Base-by-base conservation (phyloP, 2,797 vertebrate species). In the Rhinella marina region DNA sequence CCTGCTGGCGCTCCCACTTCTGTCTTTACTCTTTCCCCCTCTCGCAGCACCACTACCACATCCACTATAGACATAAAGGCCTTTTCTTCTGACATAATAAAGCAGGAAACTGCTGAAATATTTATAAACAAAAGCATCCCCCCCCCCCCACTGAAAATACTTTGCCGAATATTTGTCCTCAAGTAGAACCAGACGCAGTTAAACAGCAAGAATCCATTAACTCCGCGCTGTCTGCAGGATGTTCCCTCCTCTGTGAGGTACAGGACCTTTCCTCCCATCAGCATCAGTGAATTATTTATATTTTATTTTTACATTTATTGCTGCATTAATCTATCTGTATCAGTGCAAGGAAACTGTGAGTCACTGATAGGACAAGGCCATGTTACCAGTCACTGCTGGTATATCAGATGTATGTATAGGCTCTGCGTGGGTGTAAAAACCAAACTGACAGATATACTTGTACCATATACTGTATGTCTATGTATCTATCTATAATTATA, bases 71-170 rank as follows among this genome's bases (percentile, higher is more conserved):
- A 73, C 54, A 85, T 64, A 85, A 85, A 81, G 56, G 82, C 52
- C 87, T 81, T 81, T 85, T 85, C 73, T 88, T 85, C 79, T 23
- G 52, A 88, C 66, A 81, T 88, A 88, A 88, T 88, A 56, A 81
- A 85, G 64, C 82, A 84, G 87, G 87, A 84, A 80, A 50, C 80
- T 48, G 72, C 41, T 77, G 57, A 82, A 82, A 87, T 82, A 80
- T 88, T 84, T 88, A 80, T 85, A 88, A 84, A 88, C 82, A 76
- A 52, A 79, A 50, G 54, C 75, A 32, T 79, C 78, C 52, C 23
- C 70, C 54, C 57, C 77, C 41, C 72, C 41, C 27, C 81, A 81
- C 56, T 82, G 56, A 29, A 64, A 32, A 76, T 73, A 29, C 13
- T 62, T 76, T 14, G 73, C 50, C 7, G 61, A 66, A 70, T 81